Conservation (phyloP, 2,113 vertebrate genomes). For the Malaclemys terrapin region DNA sequence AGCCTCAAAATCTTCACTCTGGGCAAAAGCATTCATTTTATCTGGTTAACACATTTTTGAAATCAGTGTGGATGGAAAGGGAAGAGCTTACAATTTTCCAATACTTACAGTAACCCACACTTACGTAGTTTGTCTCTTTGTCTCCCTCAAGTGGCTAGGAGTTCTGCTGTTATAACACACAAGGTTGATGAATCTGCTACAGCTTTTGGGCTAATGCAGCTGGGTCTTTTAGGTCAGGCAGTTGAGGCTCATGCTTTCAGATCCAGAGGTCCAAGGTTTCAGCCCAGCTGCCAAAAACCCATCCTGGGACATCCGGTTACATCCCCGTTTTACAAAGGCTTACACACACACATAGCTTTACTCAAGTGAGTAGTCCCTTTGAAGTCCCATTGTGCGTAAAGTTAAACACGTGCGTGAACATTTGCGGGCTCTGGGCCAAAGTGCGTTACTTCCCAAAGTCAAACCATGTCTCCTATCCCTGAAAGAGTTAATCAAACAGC, state of each 20-base stretch:
- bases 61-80: not conserved
- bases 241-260: not conserved
- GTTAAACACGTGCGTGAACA: not conserved
- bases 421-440: slow-evolving; percentile 17
- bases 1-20: slow-evolving; percentile 15
- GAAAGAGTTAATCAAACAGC: slow-evolving; percentile 67
- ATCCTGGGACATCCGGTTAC: not conserved
- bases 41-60: not conserved
- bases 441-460: slow-evolving; percentile 24
- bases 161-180: not conserved
- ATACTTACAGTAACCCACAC: not conserved
- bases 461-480: slow-evolving; percentile 21
- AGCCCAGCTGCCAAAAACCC: not conserved
- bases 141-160: not conserved
- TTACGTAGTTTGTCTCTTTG: not conserved
- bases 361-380: not conserved
- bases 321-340: not conserved
- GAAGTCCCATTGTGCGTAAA: not conserved
- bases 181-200: not conserved
- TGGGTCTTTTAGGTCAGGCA: not conserved
- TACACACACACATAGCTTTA: not conserved
- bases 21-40: not conserved
- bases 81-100: not conserved
- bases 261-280: rapidly evolving
- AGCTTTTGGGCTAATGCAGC: not conserved